A percentile compares a stretch with the other conserved stretches of the same genome.
Conservation (phyloP, 1,140 invertebrate genomes). For the Drosophila hydei region DNA sequence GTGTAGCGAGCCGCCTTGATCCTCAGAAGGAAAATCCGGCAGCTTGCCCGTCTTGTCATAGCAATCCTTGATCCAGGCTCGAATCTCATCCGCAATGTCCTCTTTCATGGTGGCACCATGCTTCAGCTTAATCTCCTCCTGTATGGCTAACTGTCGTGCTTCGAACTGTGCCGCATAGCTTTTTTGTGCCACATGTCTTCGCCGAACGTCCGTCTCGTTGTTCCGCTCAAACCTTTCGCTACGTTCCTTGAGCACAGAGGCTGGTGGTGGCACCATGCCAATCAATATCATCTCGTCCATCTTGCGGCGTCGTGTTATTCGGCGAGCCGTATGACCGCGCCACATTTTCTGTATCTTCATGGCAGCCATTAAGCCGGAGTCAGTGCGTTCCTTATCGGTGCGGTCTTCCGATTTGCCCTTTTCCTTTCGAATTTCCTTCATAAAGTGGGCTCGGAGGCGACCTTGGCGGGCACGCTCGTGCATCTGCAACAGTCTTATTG, state of each 20-base stretch:
- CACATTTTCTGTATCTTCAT: constrained; percentile 92
- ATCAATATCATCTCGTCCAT: constrained; percentile 94
- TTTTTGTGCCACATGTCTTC: constrained; percentile 87
- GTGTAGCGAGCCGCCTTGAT: constrained; percentile 92
- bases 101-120: constrained; percentile 89
- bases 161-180: constrained; percentile 87
- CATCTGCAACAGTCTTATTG: constrained; percentile 93
- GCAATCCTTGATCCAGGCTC: constrained; percentile 92
- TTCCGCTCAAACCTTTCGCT: constrained; percentile 72
- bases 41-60: constrained; percentile 93
- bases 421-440: constrained; percentile 94
- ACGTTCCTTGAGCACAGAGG: constrained; percentile 64
- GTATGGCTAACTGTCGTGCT: constrained; percentile 85
- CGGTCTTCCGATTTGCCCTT: constrained; percentile 87
- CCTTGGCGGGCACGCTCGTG: constrained; percentile 96
- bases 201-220: constrained; percentile 59
- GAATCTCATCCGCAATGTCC: constrained; percentile 92
- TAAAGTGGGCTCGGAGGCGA: constrained; percentile 92
- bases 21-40: constrained; percentile 95
- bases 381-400: constrained; percentile 85
- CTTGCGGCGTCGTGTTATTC: constrained; percentile 88
- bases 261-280: constrained; percentile 87
- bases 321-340: constrained; percentile 90
- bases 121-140: constrained; percentile 87
- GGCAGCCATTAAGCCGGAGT: constrained; percentile 86